These are phyloP conservation scores for Maniola jurtina DNA, from an alignment of 1,140 invertebrate species.

Conservation along the genomic window DNA sequence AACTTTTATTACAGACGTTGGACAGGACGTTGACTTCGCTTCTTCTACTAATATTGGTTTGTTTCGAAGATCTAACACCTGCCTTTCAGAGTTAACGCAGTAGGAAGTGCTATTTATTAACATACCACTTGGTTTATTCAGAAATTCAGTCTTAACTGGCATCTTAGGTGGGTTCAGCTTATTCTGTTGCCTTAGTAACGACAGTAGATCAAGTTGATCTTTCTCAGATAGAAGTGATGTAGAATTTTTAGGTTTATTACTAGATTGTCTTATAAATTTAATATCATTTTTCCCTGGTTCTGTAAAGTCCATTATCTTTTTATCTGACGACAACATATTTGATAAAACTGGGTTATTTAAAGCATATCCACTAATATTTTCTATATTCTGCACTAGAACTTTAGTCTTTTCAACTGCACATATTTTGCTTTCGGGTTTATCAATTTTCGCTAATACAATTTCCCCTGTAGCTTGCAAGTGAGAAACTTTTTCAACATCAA, in stretches of 20 bases:
- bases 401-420: background rate
- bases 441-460: slow-evolving; percentile 37
- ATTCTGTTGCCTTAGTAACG: slow-evolving; percentile 51
- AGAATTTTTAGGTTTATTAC: slow-evolving; percentile 11
- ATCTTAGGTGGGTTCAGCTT: slow-evolving; percentile 34
- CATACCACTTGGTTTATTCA: slow-evolving; percentile 1
- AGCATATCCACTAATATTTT: background rate
- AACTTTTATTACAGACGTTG: slow-evolving; percentile 10
- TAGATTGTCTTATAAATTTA: slow-evolving; percentile 12
- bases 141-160: slow-evolving; percentile 10
- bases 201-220: slow-evolving; percentile 52
- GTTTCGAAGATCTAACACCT: background rate
- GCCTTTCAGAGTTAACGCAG: background rate
- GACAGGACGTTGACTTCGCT: background rate
- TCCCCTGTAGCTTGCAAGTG: slow-evolving; percentile 39
- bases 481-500: slow-evolving; percentile 32
- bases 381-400: slow-evolving; percentile 12
- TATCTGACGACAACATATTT: slow-evolving; percentile 18
- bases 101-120: background rate
- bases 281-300: slow-evolving; percentile 12
- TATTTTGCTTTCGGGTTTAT: slow-evolving; percentile 22
- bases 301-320: background rate
- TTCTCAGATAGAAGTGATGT: slow-evolving; percentile 40
- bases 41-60: background rate
- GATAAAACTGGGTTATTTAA: slow-evolving; percentile 9